Evolutionary conservation across 2,888 invertebrate species (phyloP).

Genomic region (Drosophila phalerata): DNA sequence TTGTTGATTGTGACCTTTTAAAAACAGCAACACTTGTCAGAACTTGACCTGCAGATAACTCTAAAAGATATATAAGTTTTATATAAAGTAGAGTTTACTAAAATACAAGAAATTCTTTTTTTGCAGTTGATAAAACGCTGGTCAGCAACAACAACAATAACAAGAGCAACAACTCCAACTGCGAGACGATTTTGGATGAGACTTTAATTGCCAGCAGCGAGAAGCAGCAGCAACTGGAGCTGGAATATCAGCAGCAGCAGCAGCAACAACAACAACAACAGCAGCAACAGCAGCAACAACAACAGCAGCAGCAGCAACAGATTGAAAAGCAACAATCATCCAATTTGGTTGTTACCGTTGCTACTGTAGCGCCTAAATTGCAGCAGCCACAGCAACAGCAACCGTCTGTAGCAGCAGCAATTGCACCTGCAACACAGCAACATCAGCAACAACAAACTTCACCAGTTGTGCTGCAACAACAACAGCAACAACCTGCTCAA

Average conservation of each 20-base stretch:
- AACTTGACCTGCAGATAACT: conserved; percentile 7
- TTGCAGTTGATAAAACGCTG: conserved; percentile 66
- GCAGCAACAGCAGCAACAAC: conserved; percentile 55
- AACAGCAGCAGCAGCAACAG: conserved; percentile 34
- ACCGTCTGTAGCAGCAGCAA: conserved; percentile 41
- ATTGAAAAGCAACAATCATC: conserved; percentile 46
- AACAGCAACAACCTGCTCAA: conserved; percentile 77
- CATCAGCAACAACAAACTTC: conserved; percentile 60
- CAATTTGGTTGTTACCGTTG: conserved; percentile 49
- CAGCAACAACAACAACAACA: conserved; percentile 60
- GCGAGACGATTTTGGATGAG: conserved; percentile 58
- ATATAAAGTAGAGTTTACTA: conserved; percentile 3
- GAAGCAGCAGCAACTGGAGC: conserved; percentile 60
- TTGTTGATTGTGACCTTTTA: not conserved
- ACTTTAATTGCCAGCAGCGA: conserved; percentile 53
- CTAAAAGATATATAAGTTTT: not conserved
- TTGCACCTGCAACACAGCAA: conserved; percentile 53
- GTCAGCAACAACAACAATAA: conserved; percentile 48
- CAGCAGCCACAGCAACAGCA: conserved; percentile 83
- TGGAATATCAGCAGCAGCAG: conserved; percentile 61
- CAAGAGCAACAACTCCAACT: conserved; percentile 35
- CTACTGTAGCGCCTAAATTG: conserved; percentile 71
- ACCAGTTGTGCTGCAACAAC: conserved; percentile 85
- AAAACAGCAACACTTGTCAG: not conserved
- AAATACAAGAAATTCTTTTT: conserved; percentile 22